Evolutionary conservation across 2,888 invertebrate genomes (phyloP), one percentile per base, ranked within the genome.

Genomic region (Drosophila anceps): DNA sequence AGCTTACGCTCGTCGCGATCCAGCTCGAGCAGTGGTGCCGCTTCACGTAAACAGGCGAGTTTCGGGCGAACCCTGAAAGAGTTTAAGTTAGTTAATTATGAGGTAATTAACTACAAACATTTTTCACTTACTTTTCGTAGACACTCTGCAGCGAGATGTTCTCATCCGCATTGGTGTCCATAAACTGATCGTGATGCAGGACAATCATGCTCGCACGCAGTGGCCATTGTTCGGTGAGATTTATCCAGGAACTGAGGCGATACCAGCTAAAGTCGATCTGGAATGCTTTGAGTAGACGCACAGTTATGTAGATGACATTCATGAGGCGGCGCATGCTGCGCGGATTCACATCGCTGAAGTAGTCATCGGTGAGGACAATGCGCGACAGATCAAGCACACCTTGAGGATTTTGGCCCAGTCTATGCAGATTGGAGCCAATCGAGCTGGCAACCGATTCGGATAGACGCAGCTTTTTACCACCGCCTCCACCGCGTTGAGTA

Each of bases 261-360:
- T 98, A 98, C 99, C 99, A 99, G 93, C 98, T 98, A 94, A 99
- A 99, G 92, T 99, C 99, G 84, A 99, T 97, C 94, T 98, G 98
- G 95, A 99, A 99, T 91, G 99, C 98, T 94, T 99, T 97, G 82
- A 99, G 94, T 79, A 99, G 95, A 63, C 99, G 97, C 76, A 98
- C 98, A 71, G 98, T 98, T 61, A 99, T 96, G 90, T 98, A 98
- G 63, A 99, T 96, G 68, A 99, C 98, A 93, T 99, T 99, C 98
- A 99, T 98, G 29, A 99, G 94, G 61, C 99, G 94, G 73, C 98
- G 94, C 98, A 99, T 98, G 88, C 98, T 98, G 53, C 98, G 94
- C 0, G 99, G 99, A 94, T 99, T 99, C 76, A 99, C 98, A 93
- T 99, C 99, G 88, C 98, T 98, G 93, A 99, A 99, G 94, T 99